Conservation (phyloP, 2,113 vertebrate genomes). For the Narcine bancroftii region DNA sequence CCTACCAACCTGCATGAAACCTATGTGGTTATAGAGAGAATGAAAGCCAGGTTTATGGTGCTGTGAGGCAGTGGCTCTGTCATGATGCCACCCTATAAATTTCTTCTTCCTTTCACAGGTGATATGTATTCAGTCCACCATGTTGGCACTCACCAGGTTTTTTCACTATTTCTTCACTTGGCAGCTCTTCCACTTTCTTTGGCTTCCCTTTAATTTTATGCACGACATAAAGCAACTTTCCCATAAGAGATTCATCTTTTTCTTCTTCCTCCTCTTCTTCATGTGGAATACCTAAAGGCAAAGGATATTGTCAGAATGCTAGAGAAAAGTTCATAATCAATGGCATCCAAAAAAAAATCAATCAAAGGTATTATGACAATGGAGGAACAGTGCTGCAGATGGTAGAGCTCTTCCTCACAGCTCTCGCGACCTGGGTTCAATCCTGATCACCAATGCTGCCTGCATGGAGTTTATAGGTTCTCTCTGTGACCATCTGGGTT, state of each 20-base stretch:
- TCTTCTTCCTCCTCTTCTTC: slow-evolving; percentile 78
- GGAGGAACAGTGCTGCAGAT: too few species aligned
- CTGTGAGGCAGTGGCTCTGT: too few species aligned
- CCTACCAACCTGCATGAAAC: too few species aligned
- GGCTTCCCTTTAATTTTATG: slow-evolving; percentile 82
- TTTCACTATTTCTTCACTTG: slow-evolving; percentile 65
- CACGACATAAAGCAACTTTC: slow-evolving; percentile 74
- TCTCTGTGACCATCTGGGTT: too few species aligned
- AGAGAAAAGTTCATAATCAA: not conserved
- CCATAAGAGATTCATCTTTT: slow-evolving; percentile 73
- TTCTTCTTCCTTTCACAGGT: too few species aligned
- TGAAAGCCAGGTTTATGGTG: too few species aligned
- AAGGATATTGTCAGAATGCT: slow-evolving; percentile 39
- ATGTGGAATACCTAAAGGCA: slow-evolving; percentile 75
- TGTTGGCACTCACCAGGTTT: slow-evolving; percentile 74
- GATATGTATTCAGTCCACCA: not conserved
- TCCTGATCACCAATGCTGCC: too few species aligned
- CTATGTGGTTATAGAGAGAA: too few species aligned
- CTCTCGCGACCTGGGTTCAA: too few species aligned
- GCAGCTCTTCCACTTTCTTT: slow-evolving; percentile 65
- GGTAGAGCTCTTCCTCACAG: too few species aligned
- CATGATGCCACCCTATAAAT: too few species aligned
- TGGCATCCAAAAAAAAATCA: not conserved
- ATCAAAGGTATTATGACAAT: not conserved
- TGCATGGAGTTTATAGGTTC: too few species aligned